Evolutionary conservation across 2,888 invertebrate genomes (phyloP).

Genomic region (Heliconius charithonia): DNA sequence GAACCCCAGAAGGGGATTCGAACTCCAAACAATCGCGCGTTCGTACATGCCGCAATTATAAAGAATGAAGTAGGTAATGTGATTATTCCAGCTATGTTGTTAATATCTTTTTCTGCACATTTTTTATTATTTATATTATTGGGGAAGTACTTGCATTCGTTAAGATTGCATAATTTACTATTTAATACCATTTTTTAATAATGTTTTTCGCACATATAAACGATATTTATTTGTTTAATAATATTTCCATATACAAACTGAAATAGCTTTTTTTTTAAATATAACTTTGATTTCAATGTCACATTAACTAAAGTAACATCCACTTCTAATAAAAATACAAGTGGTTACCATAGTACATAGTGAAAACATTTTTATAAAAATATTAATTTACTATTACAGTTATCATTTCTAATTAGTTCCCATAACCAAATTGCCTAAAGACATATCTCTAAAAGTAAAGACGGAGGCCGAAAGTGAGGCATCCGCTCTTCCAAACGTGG

Average conservation of each 20-base stretch:
- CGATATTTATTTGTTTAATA: neutral
- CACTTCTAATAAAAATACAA: neutral
- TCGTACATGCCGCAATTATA: neutral
- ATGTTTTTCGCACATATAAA: neutral
- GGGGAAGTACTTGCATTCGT: neutral
- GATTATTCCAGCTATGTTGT: neutral
- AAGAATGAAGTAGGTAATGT: neutral
- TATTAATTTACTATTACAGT: conserved; percentile 1
- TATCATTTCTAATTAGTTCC: neutral
- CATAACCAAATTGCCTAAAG: neutral
- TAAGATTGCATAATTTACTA: too few species aligned
- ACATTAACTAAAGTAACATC: too few species aligned
- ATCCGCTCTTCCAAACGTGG: conserved; percentile 78
- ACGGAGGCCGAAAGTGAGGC: conserved; percentile 76
- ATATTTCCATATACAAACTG: neutral
- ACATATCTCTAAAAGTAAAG: conserved; percentile 51
- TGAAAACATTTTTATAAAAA: neutral
- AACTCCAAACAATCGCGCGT: neutral
- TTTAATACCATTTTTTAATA: too few species aligned
- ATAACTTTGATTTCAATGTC: too few species aligned
- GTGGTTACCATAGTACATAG: neutral
- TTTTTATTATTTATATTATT: neutral
- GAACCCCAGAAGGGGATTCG: neutral
- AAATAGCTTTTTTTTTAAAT: neutral
- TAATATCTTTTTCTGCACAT: neutral